Evolutionary conservation across 2,888 invertebrate genomes (phyloP), one percentile per base, ranked within the genome.

Genomic region (Octonoba sinensis): DNA sequence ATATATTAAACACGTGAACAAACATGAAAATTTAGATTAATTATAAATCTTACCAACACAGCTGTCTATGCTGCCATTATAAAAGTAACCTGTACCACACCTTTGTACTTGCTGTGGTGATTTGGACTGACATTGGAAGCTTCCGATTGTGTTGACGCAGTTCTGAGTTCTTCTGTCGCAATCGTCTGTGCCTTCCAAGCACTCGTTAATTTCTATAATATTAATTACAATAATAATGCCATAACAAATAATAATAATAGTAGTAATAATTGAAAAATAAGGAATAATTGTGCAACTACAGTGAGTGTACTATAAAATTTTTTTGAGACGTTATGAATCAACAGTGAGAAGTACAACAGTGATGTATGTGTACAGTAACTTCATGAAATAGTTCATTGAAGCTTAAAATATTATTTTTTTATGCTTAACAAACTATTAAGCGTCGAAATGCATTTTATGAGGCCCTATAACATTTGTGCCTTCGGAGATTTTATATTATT

Each of bases 181-280:
- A 69, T 85, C 92, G 86, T 91, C 90, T 16, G 86, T 88, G 0
- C 90, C 90, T 81, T 91, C 91, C 0, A 88, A 85, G 86, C 94
- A 94, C 87, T 94, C 94, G 88, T 94, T 92, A 24, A 93, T 89
- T 86, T 94, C 94, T 88, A 20, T 20, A 57, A n/a, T 20, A 57
- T 13, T 54, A 20, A 54, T 16, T 18, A 18, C 54, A 54, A 13
- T 54, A 13, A 54, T 18, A 54, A 15, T 54, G 4, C 18, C 18
- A 54, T n/a, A 4, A 51, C 18, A 3, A 54, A 3, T 54, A n/a
- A 54, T 18, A 54, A 54, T 18, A n/a, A 54, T 18, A 54, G 12
- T 11, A 8, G 18, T n/a, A 54, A 54, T 18, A 18, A 54, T 11
- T 54, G n/a, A 54, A 18, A 18, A 1, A 54, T 18, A 54, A 3